phyloP scores from a whole-genome alignment of 1,140 invertebrate genomes.

The Microplitis demolitor region DNA sequence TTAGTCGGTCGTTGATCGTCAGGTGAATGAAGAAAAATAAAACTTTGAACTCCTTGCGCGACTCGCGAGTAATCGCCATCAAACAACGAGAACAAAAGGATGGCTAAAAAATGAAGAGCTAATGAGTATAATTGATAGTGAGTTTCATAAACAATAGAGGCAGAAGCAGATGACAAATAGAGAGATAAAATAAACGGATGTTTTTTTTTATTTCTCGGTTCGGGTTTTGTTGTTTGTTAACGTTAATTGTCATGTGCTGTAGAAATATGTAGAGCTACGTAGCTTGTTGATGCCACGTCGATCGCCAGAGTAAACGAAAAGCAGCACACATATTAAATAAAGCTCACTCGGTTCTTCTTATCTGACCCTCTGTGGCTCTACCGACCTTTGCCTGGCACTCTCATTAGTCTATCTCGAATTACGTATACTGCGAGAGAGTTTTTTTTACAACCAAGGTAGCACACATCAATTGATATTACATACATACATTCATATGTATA shows the following conservation, averaged over 20 bases:
- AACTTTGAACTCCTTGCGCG: conserved; percentile 9
- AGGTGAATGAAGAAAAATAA: neutral
- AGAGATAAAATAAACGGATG: conserved; percentile 1
- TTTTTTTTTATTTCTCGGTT: neutral
- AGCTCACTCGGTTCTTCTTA: conserved; percentile 14
- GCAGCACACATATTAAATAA: neutral
- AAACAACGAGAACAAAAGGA: conserved; percentile 3
- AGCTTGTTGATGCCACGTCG: conserved; percentile 10
- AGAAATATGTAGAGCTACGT: neutral
- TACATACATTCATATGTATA: too few relatives aligned
- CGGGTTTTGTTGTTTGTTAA: neutral
- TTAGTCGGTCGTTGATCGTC: neutral
- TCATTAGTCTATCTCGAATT: conserved; percentile 28
- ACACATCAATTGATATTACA: neutral
- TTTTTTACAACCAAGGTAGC: conserved; percentile 5
- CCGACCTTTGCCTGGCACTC: conserved; percentile 25
- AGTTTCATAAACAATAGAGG: neutral
- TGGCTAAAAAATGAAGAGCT: neutral
- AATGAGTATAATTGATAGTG: neutral
- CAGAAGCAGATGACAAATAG: neutral
- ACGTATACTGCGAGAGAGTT: conserved; percentile 13
- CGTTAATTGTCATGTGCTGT: neutral
- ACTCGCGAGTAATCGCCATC: neutral
- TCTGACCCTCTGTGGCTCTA: conserved; percentile 17
- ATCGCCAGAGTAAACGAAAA: conserved; percentile 14